Conservation (phyloP, 2,113 vertebrate species). For the Tyrannus savana region DNA sequence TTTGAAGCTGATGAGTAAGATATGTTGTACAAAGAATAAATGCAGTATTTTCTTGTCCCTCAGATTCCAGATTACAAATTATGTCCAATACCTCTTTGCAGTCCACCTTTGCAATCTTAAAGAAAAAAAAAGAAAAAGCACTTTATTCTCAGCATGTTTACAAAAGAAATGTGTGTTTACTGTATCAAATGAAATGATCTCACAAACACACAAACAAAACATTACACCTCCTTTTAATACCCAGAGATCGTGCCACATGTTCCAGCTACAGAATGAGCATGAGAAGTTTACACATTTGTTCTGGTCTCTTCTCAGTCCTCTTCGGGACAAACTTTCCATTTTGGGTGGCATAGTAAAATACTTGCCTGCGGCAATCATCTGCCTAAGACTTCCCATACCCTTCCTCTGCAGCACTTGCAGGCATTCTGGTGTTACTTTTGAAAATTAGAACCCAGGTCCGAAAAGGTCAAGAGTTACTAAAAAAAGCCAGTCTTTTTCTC, state of each 20-base stretch:
- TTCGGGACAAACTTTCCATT: not conserved
- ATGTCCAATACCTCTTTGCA: constrained; percentile 95
- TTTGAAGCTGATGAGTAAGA: constrained; percentile 96
- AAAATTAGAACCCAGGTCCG: not conserved
- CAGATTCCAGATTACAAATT: constrained; percentile 93
- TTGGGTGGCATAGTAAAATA: not conserved
- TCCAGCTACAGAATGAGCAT: not conserved
- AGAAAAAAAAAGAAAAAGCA: constrained; percentile 9
- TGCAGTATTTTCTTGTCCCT: constrained; percentile 94
- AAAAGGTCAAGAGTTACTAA: not conserved
- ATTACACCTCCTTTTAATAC: not conserved
- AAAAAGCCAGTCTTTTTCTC: not conserved
- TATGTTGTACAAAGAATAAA: constrained; percentile 97
- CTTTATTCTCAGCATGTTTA: not conserved
- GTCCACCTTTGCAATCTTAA: constrained; percentile 93
- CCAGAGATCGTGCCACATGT: not conserved
- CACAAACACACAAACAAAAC: not conserved
- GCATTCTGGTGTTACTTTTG: not conserved
- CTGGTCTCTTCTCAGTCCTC: not conserved
- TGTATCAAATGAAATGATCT: not conserved
- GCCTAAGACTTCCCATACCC: not conserved
- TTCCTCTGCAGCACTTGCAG: not conserved
- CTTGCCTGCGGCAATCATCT: not conserved
- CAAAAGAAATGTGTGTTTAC: not conserved
- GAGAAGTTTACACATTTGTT: not conserved